Evolutionary conservation across 2,888 invertebrate species (phyloP).

Genomic region (Nephrotoma appendiculata): DNA sequence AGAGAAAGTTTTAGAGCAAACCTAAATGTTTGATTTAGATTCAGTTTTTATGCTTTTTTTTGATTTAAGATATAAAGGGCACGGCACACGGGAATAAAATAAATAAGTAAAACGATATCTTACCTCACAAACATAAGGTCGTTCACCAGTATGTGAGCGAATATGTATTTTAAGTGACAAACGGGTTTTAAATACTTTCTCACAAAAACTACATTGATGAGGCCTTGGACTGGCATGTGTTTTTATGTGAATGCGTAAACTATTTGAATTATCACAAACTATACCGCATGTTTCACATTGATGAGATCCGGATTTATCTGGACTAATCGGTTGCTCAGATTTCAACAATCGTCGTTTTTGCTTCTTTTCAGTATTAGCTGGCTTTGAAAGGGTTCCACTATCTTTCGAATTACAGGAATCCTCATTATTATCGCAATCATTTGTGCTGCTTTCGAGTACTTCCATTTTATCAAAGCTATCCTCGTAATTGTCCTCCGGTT

Average conservation of each 20-base stretch:
- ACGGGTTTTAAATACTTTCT: slow-evolving; percentile 12
- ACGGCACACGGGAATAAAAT: slow-evolving; percentile 11
- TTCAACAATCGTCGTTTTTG: not conserved
- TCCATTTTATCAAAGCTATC: not conserved
- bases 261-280: slow-evolving; percentile 11
- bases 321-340: not conserved
- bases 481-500: not conserved
- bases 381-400: not conserved
- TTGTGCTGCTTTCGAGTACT: not conserved
- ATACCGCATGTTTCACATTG: slow-evolving; percentile 13
- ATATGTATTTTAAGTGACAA: slow-evolving; percentile 12
- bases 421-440: not conserved
- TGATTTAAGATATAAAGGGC: not conserved
- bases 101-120: not conserved
- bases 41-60: not conserved
- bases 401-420: not conserved
- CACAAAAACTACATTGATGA: slow-evolving; percentile 11
- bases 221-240: slow-evolving; percentile 9
- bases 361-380: not conserved
- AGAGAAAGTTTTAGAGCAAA: slow-evolving; percentile 13
- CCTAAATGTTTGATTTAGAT: slow-evolving; percentile 9
- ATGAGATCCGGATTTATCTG: slow-evolving; percentile 5
- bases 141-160: slow-evolving; percentile 14
- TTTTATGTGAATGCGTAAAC: slow-evolving; percentile 11
- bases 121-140: slow-evolving; percentile 14